Evolutionary conservation across 64 coral and sea anemone species (phyloP).

Genomic region (Catalaphyllia jardinei): DNA sequence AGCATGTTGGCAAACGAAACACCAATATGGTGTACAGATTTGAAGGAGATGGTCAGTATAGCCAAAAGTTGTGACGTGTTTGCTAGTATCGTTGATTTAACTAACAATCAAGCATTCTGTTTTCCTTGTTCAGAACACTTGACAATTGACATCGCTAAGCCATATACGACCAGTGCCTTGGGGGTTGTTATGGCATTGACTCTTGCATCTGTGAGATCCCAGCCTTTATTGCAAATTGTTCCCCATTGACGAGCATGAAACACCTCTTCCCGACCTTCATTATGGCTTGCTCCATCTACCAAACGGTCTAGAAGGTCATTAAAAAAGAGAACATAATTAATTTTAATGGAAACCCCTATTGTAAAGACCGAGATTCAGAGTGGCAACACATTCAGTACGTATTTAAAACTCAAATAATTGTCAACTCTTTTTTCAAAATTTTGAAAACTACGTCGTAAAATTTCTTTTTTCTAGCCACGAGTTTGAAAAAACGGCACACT

Average conservation of each 20-base stretch:
- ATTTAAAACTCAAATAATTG: too few relatives aligned
- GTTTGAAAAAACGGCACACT: too few relatives aligned
- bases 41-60: not conserved
- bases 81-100: too few relatives aligned
- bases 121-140: not conserved
- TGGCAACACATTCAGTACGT: too few relatives aligned
- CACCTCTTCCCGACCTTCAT: slow-evolving; percentile 17
- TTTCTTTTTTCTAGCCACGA: too few relatives aligned
- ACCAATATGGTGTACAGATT: slow-evolving; percentile 75
- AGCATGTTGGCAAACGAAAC: slow-evolving; percentile 14
- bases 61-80: too few relatives aligned
- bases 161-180: slow-evolving; percentile 5
- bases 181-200: not conserved
- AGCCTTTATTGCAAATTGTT: slow-evolving; percentile 6
- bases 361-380: too few relatives aligned
- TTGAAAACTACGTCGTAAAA: too few relatives aligned
- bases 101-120: too few relatives aligned
- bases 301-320: not conserved
- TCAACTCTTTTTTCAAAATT: too few relatives aligned
- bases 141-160: slow-evolving; percentile 14
- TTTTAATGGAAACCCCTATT: too few relatives aligned
- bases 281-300: not conserved
- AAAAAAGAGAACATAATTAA: too few relatives aligned
- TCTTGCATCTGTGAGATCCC: slow-evolving; percentile 16
- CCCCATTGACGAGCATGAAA: not conserved